Conservation (phyloP, 1,140 invertebrate species). For the Formica selysi region DNA sequence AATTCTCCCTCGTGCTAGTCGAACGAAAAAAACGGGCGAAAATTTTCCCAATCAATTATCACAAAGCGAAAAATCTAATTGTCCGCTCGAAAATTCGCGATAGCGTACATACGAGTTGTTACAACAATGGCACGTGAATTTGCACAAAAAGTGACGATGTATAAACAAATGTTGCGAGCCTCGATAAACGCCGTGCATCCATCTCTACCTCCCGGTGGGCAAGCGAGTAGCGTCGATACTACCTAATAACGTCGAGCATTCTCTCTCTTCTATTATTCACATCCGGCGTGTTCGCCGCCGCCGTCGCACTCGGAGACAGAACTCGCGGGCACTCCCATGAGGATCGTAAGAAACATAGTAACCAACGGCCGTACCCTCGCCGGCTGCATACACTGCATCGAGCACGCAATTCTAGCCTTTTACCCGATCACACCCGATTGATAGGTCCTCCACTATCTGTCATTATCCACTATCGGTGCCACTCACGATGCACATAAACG, state of each 20-base stretch:
- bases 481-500: constrained; percentile 51
- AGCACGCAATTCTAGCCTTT: constrained; percentile 22
- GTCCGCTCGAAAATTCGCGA: background rate
- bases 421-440: constrained; percentile 38
- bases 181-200: constrained; percentile 16
- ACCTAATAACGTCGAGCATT: constrained; percentile 46
- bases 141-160: background rate
- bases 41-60: background rate
- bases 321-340: constrained; percentile 45
- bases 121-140: constrained; percentile 53
- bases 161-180: constrained; percentile 38
- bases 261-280: constrained; percentile 54
- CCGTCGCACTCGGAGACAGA: constrained; percentile 39
- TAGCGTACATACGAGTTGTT: background rate
- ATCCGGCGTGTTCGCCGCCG: constrained; percentile 33
- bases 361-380: constrained; percentile 44
- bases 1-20: background rate
- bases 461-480: constrained; percentile 35
- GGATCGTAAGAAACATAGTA: constrained; percentile 16
- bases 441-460: constrained; percentile 24
- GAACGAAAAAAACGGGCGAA: background rate
- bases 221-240: constrained; percentile 39
- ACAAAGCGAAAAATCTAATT: constrained; percentile 34
- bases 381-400: constrained; percentile 18
- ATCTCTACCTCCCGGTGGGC: constrained; percentile 25